Base-by-base conservation (phyloP, 2,888 invertebrate species). In the Asteroscopus sphinx region DNA sequence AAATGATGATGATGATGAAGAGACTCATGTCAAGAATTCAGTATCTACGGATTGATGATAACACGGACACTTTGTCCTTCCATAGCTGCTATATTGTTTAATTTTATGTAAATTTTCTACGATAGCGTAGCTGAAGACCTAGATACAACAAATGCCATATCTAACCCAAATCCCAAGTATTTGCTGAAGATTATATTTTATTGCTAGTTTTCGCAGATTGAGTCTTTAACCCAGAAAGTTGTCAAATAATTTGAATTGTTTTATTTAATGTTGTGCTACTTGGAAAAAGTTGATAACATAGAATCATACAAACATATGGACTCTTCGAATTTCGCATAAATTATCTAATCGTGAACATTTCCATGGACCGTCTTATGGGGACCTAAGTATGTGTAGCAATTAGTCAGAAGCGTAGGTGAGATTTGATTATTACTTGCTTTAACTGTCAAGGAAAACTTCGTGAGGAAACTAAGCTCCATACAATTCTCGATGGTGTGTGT, bases 171-270 rank as follows among this genome's bases (percentile, higher is more conserved):
- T 64, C 32, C 17, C 0, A 42, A 44, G 35, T 65, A 64, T 64
- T 65, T 64, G 26, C 8, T 1, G 2, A 57, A 51, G 17, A 57
- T 63, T 51, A 39, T 6, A 12, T 46, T 63, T 65, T 64, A 65
- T 64, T 64, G 13, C 58, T 7, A 11, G 25, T 32, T 32, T 41
- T 49, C 17, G 33, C 28, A 45, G 25, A 3, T 40, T 32, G 6
- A 15, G 16, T 37, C 32, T 39, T 36, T 46, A 46, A 45, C 63
- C 41, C 37, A 45, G 11, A 45, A 56, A 13, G 35, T 36, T 46
- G 15, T 35, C 2, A 21, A 35, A 6, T 12, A 40, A 15, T 16
- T 30, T 48, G 15, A 44, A 5, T n/a, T n/a, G 7, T 7, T 5
- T 35, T 51, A 33, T 47, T 54, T 21, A 21, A 21, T 21, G 4